Percentiles rank a stretch among this genome's conserved stretches.
Evolutionary conservation across 2,888 invertebrate genomes (phyloP).

Genomic region (Drosophila incognita): DNA sequence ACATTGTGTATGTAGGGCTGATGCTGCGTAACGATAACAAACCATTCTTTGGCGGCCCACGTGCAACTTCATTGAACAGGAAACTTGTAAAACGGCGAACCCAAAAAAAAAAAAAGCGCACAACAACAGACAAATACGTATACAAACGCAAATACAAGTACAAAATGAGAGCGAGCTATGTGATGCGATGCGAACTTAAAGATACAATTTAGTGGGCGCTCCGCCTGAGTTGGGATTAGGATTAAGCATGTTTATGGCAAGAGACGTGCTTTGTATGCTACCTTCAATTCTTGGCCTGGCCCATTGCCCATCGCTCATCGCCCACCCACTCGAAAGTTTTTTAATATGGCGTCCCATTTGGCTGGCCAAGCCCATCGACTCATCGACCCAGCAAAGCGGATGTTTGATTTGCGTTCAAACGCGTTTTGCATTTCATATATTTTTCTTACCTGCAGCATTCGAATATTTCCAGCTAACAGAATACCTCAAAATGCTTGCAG

Average conservation of each 20-base stretch:
- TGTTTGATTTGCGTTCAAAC: slow-evolving; percentile 55
- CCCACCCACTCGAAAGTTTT: background rate
- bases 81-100: slow-evolving; percentile 68
- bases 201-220: slow-evolving; percentile 52
- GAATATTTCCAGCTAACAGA: background rate
- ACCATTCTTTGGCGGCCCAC: slow-evolving; percentile 56
- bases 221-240: slow-evolving; percentile 34
- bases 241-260: slow-evolving; percentile 44
- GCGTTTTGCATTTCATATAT: slow-evolving; percentile 43
- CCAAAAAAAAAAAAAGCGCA: slow-evolving; percentile 22
- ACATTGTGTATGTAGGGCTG: slow-evolving; percentile 58
- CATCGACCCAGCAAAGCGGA: slow-evolving; percentile 12
- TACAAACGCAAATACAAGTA: slow-evolving; percentile 1
- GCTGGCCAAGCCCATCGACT: background rate
- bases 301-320: background rate
- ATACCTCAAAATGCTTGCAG: slow-evolving; percentile 30
- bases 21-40: slow-evolving; percentile 60
- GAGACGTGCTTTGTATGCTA: slow-evolving; percentile 23
- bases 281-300: slow-evolving; percentile 7
- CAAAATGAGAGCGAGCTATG: background rate
- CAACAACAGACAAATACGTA: slow-evolving; percentile 12
- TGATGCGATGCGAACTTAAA: slow-evolving; percentile 31
- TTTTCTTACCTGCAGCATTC: slow-evolving; percentile 21
- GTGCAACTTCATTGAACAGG: slow-evolving; percentile 77
- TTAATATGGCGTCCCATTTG: background rate